These are phyloP conservation scores for Sipha flava DNA, from an alignment of 1,140 invertebrate genomes.

Conservation along the genomic window DNA sequence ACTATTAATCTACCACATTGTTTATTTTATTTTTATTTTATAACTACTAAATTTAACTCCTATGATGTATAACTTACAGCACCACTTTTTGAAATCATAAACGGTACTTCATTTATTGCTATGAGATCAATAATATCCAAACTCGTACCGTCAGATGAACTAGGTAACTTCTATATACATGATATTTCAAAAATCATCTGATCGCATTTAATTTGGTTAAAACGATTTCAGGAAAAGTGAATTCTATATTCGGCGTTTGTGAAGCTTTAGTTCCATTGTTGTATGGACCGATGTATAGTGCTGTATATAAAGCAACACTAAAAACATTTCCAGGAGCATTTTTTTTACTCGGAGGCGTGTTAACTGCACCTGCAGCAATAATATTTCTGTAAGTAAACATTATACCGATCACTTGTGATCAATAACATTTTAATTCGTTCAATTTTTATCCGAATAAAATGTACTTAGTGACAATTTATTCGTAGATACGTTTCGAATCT, in stretches of 20 bases:
- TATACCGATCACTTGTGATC: too few relatives aligned
- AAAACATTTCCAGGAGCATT: constrained; percentile 66
- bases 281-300: constrained; percentile 69
- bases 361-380: constrained; percentile 64
- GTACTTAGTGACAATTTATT: too few relatives aligned
- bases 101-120: constrained; percentile 71
- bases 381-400: constrained; percentile 60
- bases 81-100: constrained; percentile 64
- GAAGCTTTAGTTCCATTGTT: constrained; percentile 69
- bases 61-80: constrained; percentile 48
- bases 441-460: too few relatives aligned
- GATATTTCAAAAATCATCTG: constrained; percentile 37
- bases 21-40: too few relatives aligned
- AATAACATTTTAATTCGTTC: too few relatives aligned
- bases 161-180: constrained; percentile 47
- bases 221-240: constrained; percentile 59
- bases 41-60: too few relatives aligned
- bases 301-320: constrained; percentile 60
- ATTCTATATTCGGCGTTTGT: constrained; percentile 59
- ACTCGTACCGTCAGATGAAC: constrained; percentile 59
- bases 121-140: constrained; percentile 71
- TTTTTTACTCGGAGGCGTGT: constrained; percentile 61
- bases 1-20: too few relatives aligned
- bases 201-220: neutral
- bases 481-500: too few relatives aligned